Conservation (phyloP, 2,113 vertebrate genomes). For the Ginglymostoma cirratum region DNA sequence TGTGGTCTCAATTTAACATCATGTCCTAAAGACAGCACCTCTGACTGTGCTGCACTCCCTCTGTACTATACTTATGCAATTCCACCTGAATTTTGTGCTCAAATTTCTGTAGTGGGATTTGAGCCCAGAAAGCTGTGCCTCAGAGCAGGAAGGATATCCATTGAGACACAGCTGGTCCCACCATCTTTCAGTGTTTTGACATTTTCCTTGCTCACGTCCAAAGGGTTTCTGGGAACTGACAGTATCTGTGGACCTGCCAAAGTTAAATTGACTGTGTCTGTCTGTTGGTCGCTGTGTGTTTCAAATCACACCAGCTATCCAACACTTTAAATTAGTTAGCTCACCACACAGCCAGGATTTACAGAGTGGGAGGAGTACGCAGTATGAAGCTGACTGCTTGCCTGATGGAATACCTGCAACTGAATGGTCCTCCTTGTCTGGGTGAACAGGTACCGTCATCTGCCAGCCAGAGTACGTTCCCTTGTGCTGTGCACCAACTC, state of each 20-base stretch:
- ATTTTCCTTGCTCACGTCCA: background rate
- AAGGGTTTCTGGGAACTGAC: background rate
- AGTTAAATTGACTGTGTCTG: background rate
- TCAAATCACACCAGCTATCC: no score
- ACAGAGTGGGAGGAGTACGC: background rate
- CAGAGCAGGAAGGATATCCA: background rate
- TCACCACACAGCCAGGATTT: no score
- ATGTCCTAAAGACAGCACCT: background rate
- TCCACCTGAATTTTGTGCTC: background rate
- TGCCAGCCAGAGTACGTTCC: background rate
- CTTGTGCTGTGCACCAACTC: background rate
- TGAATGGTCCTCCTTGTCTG: background rate
- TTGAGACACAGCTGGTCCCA: background rate
- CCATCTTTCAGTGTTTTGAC: background rate
- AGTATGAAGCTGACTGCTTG: background rate
- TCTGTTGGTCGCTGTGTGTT: background rate
- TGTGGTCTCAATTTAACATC: background rate
- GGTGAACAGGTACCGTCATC: background rate
- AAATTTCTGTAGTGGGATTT: background rate
- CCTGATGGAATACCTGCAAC: background rate
- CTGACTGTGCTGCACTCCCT: background rate
- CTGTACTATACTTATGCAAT: no score
- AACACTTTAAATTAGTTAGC: background rate
- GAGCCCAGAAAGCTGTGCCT: background rate
- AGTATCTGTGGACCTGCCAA: background rate